Evolutionary conservation across 2,888 invertebrate genomes (phyloP), one percentile per base, ranked within the genome.

Genomic region (Alentia gelatinosa): DNA sequence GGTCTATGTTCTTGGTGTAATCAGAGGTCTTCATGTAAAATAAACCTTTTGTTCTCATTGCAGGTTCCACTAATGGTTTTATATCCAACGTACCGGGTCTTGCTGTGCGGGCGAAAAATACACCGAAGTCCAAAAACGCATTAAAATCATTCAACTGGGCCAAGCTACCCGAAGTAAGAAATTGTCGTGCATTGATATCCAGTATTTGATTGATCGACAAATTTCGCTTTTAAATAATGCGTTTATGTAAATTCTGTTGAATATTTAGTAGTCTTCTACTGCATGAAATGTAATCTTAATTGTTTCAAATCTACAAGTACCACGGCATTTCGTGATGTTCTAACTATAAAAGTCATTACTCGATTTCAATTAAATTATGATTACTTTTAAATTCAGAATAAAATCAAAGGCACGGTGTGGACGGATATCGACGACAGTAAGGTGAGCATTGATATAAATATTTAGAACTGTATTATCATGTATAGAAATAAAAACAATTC

Each of bases 121-220:
- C 98, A 91, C 99, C 99, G 19, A 98, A 98, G 94, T 98, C 99
- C 0, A 97, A 98, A 5, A 98, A 98, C 96, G 98, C 99, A 0
- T 96, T 99, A 90, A 99, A 99, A 96, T 98, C 98, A 90, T 98
- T 99, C 97, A 99, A 99, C 96, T 99, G 99, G 99, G 98, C 98
- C 89, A 99, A 98, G 96, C 97, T 99, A 91, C 98, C 99, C 0
- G 98, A 99, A 94, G 96, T 96, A 94, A 94, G 94, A 56, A 47
- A 47, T 7, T 7, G 9, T 47, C 47, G 19, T 12, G 47, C 7
- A 12, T 12, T 47, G 19, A 12, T 47, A 19, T 56, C 3, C 56
- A n/a, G 56, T 5, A n/a, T 56, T 56, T 56, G 56, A n/a, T n/a
- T n/a, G n/a, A n/a, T n/a, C n/a, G n/a, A n/a, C n/a, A n/a, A n/a